Evolutionary conservation across 2,888 invertebrate genomes (phyloP), one percentile per base, ranked within the genome.

Genomic region (Atherix ibis): DNA sequence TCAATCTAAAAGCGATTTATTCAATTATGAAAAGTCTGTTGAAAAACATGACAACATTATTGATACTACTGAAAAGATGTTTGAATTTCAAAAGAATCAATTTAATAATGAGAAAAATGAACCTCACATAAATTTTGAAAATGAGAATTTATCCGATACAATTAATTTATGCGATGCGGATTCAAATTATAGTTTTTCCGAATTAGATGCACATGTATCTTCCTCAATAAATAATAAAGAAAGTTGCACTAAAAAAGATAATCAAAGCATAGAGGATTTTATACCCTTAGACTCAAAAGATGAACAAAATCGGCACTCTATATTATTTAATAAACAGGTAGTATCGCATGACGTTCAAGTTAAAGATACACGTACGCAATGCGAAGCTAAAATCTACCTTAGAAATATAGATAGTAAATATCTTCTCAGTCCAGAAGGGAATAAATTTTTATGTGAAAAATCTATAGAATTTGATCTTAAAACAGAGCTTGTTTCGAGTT

Each of bases 361-460:
- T 9, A 4, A n/a, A 9, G 26, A 26, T 13, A n/a, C n/a, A n/a
- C n/a, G n/a, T n/a, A n/a, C 5, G n/a, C 26, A 13, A 2, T 52
- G 51, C 18, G 53, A 57, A 2, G 65, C 69, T 0, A 63, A 67
- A 38, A 65, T 71, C 30, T 64, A 66, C 41, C 50, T 70, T 44
- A 63, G 65, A 1, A 55, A 56, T 16, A 64, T 66, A 17, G 57
- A 69, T 29, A 58, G 57, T 31, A 62, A 63, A 12, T 63, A 62
- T 43, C 49, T 72, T 3, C 58, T 63, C 18, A 59, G 63, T 8
- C 54, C 60, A 1, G 62, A 64, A 4, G 70, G 71, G 4, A 53
- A 55, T 14, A 43, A 50, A 5, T 70, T 70, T 59, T 43, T 72
- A 8, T 51, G 54, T 0, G 47, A 51, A 2, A 50, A 54, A 3